Evolutionary conservation across 2,888 invertebrate genomes (phyloP).

Genomic region (Bedellia somnulentella): DNA sequence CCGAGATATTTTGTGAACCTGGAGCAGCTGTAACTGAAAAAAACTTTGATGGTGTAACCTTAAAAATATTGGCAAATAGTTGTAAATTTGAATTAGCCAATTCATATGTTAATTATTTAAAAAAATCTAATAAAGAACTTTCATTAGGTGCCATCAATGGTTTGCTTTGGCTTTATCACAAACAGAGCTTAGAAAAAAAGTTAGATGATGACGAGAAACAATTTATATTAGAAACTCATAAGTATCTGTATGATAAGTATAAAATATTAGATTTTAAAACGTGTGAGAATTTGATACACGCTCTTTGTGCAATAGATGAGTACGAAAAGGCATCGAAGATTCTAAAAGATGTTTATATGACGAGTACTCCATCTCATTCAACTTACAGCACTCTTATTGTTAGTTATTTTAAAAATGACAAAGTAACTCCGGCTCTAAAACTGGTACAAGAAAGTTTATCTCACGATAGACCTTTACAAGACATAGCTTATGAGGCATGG

Average conservation of each 20-base stretch:
- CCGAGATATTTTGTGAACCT: neutral
- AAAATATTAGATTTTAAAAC: conserved; percentile 62
- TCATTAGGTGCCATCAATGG: conserved; percentile 63
- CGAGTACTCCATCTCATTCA: conserved; percentile 35
- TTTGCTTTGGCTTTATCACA: conserved; percentile 57
- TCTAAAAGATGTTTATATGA: conserved; percentile 59
- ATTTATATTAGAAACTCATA: conserved; percentile 55
- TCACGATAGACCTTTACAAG: conserved; percentile 33
- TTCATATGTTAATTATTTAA: conserved; percentile 61
- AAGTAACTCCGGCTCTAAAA: conserved; percentile 61
- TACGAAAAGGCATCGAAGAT: conserved; percentile 67
- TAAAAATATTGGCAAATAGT: conserved; percentile 47
- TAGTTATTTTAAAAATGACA: conserved; percentile 56
- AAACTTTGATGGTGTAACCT: conserved; percentile 64
- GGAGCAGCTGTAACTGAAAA: conserved; percentile 14
- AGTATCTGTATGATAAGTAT: conserved; percentile 48
- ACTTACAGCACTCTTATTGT: conserved; percentile 55
- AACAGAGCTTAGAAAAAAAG: conserved; percentile 19
- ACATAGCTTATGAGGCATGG: conserved; percentile 54
- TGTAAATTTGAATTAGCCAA: conserved; percentile 51
- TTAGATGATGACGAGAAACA: conserved; percentile 45
- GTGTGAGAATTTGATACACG: conserved; percentile 63
- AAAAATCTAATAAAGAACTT: conserved; percentile 36
- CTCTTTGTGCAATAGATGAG: conserved; percentile 63
- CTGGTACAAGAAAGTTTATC: conserved; percentile 59